Evolutionary conservation across 1,140 invertebrate species (phyloP), one percentile per base, ranked within the genome.

Genomic region (Bombyx mandarina): DNA sequence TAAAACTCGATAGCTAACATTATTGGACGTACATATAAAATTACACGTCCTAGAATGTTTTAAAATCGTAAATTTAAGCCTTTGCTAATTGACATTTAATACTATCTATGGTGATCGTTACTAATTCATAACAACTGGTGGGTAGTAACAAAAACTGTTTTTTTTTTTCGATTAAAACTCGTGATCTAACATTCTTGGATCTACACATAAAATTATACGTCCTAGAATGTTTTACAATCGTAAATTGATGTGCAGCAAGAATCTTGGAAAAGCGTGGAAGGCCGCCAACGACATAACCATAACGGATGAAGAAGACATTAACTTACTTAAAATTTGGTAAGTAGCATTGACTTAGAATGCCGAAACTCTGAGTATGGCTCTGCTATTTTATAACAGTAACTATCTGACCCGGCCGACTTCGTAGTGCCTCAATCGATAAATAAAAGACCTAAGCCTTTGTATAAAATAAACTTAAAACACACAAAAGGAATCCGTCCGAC

Each of bases 201-300:
- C 2, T 10, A 47, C n/a, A 47, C 1, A 9, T 12, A 12, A 3
- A 3, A 47, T 9, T 47, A 7, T 0, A 35, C 48, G 8, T 43
- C n/a, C 18, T 47, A 55, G 52, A 7, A 61, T 61, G 60, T 61
- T 61, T 57, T 54, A 53, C 46, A 43, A 57, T 54, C 35, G 54
- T 35, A 57, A 48, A 42, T 1, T 56, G 26, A 56, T 56, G 54
- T 47, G 57, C 43, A 44, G 43, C 45, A 42, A 57, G 48, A 53
- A 1, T 10, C 46, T 61, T 7, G 52, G 45, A 1, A 43, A 48
- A n/a, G 51, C 46, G 42, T 61, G 59, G 59, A 61, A 57, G 18
- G 45, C 45, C 0, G 59, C 59, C 3, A 51, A 61, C 22, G 53
- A 61, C 35, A 49, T 60, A 42, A 8, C 7, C 6, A 49, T 8